Conservation (phyloP, 2,797 vertebrate genomes). For the Alosa sapidissima region DNA sequence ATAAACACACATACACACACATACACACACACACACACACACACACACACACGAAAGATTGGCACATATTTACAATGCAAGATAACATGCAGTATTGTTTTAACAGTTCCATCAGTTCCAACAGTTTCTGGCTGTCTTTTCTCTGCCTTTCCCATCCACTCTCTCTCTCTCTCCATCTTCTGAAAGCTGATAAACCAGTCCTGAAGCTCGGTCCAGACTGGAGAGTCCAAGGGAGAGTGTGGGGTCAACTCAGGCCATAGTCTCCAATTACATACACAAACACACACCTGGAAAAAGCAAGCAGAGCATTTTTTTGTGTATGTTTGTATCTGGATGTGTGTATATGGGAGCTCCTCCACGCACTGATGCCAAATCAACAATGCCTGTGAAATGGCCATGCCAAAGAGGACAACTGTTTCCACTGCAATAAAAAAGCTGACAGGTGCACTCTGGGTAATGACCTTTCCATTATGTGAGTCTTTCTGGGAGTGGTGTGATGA, state of each 20-base stretch:
- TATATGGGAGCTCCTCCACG: not conserved
- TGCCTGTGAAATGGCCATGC: not conserved
- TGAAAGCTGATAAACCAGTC: constrained; percentile 12
- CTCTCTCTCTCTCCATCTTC: not conserved
- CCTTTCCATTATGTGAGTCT: not conserved
- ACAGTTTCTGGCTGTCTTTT: too few species aligned
- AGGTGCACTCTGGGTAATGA: not conserved
- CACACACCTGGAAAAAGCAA: constrained; percentile 36
- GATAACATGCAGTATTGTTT: too few species aligned
- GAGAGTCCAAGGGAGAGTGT: constrained; percentile 47
- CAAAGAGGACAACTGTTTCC: not conserved
- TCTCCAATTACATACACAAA: constrained; percentile 42
- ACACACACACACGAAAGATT: not conserved
- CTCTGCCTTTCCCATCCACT: not conserved
- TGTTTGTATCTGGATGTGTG: not conserved
- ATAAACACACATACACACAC: constrained; percentile 38
- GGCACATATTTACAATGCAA: too few species aligned
- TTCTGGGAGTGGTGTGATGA: not conserved
- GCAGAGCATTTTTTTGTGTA: constrained; percentile 5
- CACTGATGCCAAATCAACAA: not conserved
- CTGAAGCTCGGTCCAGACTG: not conserved
- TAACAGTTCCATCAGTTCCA: too few species aligned
- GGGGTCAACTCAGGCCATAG: constrained; percentile 41
- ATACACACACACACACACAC: constrained; percentile 47
- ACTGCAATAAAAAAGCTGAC: not conserved